phyloP scores from a whole-genome alignment of 1,140 invertebrate genomes.

The Sarcophaga bullata region DNA sequence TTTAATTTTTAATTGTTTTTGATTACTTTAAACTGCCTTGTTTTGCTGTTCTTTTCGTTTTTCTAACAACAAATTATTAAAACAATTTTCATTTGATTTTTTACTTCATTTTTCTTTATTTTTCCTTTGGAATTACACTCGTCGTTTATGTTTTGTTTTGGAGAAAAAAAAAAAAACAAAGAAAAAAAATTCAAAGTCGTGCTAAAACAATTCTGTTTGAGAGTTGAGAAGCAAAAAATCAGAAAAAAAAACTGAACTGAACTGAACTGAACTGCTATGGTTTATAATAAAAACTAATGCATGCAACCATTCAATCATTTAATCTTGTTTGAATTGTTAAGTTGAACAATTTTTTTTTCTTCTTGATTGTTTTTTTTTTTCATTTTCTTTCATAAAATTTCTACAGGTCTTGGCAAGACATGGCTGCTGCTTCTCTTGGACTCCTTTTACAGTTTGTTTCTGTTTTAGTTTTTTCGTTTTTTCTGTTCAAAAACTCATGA shows the following conservation, averaged over 20 bases:
- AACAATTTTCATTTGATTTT: too few species aligned
- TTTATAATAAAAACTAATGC: constrained; percentile 33
- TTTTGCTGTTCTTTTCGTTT: too few species aligned
- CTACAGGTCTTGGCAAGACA: too few species aligned
- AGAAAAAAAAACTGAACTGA: background rate
- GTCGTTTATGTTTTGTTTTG: background rate
- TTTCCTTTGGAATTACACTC: background rate
- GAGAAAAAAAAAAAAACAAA: background rate
- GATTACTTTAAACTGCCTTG: too few species aligned
- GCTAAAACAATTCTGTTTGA: constrained; percentile 34
- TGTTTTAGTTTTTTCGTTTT: too few species aligned
- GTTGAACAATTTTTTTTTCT: background rate
- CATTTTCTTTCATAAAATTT: background rate
- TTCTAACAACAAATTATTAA: too few species aligned
- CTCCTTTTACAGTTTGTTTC: constrained; percentile 21
- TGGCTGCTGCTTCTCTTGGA: background rate
- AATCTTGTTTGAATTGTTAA: constrained; percentile 35
- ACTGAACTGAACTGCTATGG: background rate
- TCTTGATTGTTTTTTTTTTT: background rate
- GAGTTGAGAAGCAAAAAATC: background rate
- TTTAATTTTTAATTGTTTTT: too few species aligned
- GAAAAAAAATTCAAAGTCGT: constrained; percentile 30
- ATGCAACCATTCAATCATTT: constrained; percentile 45
- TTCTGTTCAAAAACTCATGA: background rate
- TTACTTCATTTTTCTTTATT: constrained; percentile 1